Base-by-base conservation (phyloP, 1,140 invertebrate species). In the Lepidurus couesii region DNA sequence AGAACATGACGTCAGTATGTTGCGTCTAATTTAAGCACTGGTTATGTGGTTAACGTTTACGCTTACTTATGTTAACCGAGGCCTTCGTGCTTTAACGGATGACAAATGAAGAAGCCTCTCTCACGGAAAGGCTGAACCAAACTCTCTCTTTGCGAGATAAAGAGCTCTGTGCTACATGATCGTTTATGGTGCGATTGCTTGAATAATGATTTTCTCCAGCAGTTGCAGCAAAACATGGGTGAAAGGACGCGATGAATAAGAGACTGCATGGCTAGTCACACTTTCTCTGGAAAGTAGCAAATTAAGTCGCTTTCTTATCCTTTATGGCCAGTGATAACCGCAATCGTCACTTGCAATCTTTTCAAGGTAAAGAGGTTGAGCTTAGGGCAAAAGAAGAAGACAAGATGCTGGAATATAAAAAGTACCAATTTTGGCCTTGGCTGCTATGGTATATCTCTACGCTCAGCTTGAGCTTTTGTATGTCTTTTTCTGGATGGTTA, bases 41-140 rank as follows among this genome's bases (percentile, higher is more conserved):
- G 53, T 65, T 65, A 65, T 65, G 53, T 65, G 53, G 53, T 65
- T 65, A 65, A 65, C 53, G n/a, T 65, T 65, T 65, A 65, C 53
- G 53, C 13, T 21, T 16, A 21, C 16, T 65, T 65, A 65, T 21
- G 53, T 65, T 65, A 65, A 13, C 6, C n/a, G 13, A 9, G 21
- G 53, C 13, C 21, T 65, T 65, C 21, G 9, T 16, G n/a, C 53
- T 21, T 65, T 65, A 65, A 65, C n/a, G 53, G 34, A 65, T 16
- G 53, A 65, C 53, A 65, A 65, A 65, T 21, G 53, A 34, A 34
- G 34, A 34, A 34, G 34, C 34, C 34, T 34, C 34, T 34, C 2
- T 34, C 34, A 34, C 34, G 34, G 34, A 34, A 34, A 34, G 34
- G 34, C 34, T 34, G 34, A 65, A 21, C 53, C 53, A 13, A 65